Base-by-base conservation (phyloP, 2,113 vertebrate genomes). In the Pluvianellus socialis region DNA sequence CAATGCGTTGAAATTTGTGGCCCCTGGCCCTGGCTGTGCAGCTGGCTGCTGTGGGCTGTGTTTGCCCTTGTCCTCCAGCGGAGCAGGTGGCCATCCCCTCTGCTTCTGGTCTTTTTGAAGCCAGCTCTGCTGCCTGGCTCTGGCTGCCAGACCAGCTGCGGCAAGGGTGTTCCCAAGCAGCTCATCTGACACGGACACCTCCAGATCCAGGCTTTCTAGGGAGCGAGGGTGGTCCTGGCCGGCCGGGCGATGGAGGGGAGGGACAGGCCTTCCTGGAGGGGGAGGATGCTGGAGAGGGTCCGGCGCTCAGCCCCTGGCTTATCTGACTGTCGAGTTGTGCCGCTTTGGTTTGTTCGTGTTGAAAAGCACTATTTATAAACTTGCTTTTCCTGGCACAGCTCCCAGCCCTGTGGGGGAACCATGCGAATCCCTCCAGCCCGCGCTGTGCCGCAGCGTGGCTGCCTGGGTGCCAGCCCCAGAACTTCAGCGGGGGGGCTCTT, bases 301-400 rank as follows among this genome's bases (percentile, higher is more conserved):
- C 0, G 0, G 47, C 1, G 3, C 58, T 73, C 88, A 94, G 91
- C 83, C 49, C 63, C 65, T 63, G 65, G 33, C 74, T 96, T 77
- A 47, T 79, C 89, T 81, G 84, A 27, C 92, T 94, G 92, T 92
- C 5, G 4, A 55, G 87, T 90, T 93, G 88, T 91, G 82, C 68
- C 6, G 13, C 70, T 94, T 90, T 91, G 30, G 1, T 95, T 92
- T 63, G 88, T 76, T 97, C 79, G 1, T 85, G 71, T 95, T 72
- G 87, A 96, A 96, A 91, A 3, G 6, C 90, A 17, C 95, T 98
- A 97, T 96, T 98, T 97, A 97, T 97, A 97, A 94, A 94, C 92
- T 88, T 86, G 85, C 93, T 90, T 94, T 96, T 96, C 87, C 94
- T 94, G 96, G 91, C 92, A 27, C 88, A 86, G 86, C 75, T 97